Conservation (phyloP, 2,888 invertebrate genomes). For the Iselma pallidipennis region DNA sequence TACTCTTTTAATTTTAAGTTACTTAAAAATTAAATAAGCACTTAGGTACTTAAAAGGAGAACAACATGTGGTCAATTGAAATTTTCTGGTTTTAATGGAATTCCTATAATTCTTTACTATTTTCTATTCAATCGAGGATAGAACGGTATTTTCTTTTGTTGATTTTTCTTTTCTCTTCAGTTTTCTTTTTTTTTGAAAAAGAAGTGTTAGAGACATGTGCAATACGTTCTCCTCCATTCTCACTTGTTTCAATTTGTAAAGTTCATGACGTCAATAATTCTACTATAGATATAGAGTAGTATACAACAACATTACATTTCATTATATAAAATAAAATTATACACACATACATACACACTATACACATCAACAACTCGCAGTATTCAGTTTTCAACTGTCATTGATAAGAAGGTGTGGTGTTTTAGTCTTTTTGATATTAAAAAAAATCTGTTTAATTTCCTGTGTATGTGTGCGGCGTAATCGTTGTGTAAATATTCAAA, state of each 20-base stretch:
- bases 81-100: too few species aligned
- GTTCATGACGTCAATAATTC: constrained; percentile 23
- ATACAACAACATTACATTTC: too few species aligned
- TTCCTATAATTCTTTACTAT: too few species aligned
- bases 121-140: not conserved
- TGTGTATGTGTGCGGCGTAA: not conserved
- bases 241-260: constrained; percentile 15
- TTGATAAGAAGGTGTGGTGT: constrained; percentile 2
- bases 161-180: not conserved
- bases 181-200: not conserved
- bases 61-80: too few species aligned
- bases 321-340: not conserved
- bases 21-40: too few species aligned
- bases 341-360: not conserved
- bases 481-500: too few species aligned
- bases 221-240: not conserved
- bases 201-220: not conserved
- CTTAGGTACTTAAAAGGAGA: too few species aligned
- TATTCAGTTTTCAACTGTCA: not conserved
- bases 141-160: not conserved
- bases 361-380: too few species aligned
- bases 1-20: too few species aligned
- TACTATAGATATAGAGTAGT: not conserved
- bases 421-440: not conserved
- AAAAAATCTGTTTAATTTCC: not conserved